A percentile compares a stretch with the other conserved stretches of the same genome.
Evolutionary conservation across 2,888 invertebrate species (phyloP).

Genomic region (Stomorhina lunata): DNA sequence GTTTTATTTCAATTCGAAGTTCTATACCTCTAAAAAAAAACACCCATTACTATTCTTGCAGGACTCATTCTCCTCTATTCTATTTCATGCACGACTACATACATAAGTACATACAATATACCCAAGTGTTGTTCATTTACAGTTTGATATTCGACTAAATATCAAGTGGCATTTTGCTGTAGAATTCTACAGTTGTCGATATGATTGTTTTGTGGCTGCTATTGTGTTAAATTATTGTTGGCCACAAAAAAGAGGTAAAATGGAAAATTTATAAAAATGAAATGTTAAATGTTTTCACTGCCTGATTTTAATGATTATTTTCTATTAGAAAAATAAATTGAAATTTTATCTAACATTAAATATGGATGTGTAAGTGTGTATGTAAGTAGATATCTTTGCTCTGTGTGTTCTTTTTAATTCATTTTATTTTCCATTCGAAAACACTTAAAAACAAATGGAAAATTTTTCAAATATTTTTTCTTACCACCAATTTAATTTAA

Average conservation of each 20-base stretch:
- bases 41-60: too few species aligned
- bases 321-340: conserved; percentile 15
- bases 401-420: too few species aligned
- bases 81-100: too few species aligned
- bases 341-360: background rate
- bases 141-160: conserved; percentile 22
- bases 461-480: conserved; percentile 17
- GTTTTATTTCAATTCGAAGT: too few species aligned
- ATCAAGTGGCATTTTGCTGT: conserved; percentile 15
- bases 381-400: too few species aligned
- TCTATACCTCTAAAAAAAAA: too few species aligned
- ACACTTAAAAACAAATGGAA: background rate
- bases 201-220: background rate
- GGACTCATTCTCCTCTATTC: background rate
- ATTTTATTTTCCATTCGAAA: background rate
- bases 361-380: too few species aligned
- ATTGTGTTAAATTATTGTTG: background rate
- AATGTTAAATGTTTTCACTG: too few species aligned
- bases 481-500: conserved; percentile 22
- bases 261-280: too few species aligned
- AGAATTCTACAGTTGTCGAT: background rate
- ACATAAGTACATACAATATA: too few species aligned
- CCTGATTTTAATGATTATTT: background rate
- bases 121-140: conserved; percentile 29
- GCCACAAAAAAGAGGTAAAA: background rate